Evolutionary conservation across 2,888 invertebrate genomes (phyloP).

Genomic region (Drosophila leonis): DNA sequence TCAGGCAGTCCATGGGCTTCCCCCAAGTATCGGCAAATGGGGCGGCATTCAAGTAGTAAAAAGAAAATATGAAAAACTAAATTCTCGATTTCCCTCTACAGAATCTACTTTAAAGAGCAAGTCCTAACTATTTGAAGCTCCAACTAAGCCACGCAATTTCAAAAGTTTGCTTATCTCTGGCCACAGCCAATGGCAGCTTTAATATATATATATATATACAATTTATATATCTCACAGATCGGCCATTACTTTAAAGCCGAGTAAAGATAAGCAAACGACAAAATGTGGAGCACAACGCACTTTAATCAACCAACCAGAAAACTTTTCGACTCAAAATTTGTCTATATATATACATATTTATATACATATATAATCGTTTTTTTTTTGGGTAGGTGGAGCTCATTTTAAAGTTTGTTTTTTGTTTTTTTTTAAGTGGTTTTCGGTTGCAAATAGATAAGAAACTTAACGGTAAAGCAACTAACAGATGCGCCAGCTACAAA

Average conservation of each 20-base stretch:
- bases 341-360: background rate
- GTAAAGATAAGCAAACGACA: conserved; percentile 31
- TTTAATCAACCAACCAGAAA: conserved; percentile 81
- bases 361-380: conserved; percentile 4
- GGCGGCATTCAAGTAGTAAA: background rate
- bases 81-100: background rate
- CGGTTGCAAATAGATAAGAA: conserved; percentile 42
- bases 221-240: conserved; percentile 28
- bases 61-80: background rate
- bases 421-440: conserved; percentile 23
- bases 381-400: conserved; percentile 63
- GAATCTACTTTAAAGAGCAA: background rate
- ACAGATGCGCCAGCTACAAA: conserved; percentile 70
- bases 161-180: conserved; percentile 18
- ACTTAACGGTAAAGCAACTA: conserved; percentile 72
- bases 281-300: conserved; percentile 56
- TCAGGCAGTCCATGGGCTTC: conserved; percentile 69
- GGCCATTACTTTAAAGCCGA: conserved; percentile 38
- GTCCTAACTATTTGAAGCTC: background rate
- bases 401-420: conserved; percentile 48
- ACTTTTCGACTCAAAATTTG: conserved; percentile 21
- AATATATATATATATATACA: conserved; percentile 5
- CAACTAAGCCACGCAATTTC: background rate
- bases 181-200: conserved; percentile 41
- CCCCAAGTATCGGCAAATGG: conserved; percentile 11